Base-by-base conservation (phyloP, 2,113 vertebrate genomes). In the Turnix velox region DNA sequence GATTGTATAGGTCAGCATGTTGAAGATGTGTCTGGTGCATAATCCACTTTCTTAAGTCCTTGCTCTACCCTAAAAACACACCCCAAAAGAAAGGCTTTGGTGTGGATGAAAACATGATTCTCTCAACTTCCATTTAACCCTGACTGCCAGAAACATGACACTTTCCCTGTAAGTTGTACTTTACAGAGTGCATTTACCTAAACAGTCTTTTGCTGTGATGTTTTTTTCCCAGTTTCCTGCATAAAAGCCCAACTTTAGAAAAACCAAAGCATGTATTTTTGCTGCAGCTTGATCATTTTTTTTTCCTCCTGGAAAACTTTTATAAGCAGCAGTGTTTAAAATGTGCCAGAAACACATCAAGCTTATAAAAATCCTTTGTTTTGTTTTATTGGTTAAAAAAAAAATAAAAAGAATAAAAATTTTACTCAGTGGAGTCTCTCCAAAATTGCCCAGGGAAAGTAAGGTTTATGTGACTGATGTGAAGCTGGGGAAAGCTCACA, bases 261-360 rank as follows among this genome's bases (percentile, higher is more conserved):
- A 61, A 31, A 46, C 61, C 69, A 90, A 52, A 51, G 39, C 3
- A 20, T 23, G 65, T 92, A 83, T 94, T 95, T 92, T 87, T 85
- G 81, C 80, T 88, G 40, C 62, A 84, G 31, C 54, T 76, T 51
- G 58, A 67, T 93, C 46, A 80, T 48, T 93, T 94, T 94, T 95
- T 77, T 88, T 94, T 86, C 71, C n/a, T 88, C 59, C 67, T 95
- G 78, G 65, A 63, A 87, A 94, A 89, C 39, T 94, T 94, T 89
- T 95, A 88, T 91, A 84, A 93, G 88, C 65, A 88, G 52, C 65
- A 84, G 59, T 66, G 93, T 91, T 82, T 69, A 33, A 89, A 91
- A 33, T 6, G 4, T 87, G 81, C 92, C 87, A 89, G 91, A 95
- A 93, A 91, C 86, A 96, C 84, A 93, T 91, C 81, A 92, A 92